These are phyloP conservation scores for Matsumyia berberina DNA, from an alignment of 2,888 invertebrate genomes.

Conservation along the genomic window DNA sequence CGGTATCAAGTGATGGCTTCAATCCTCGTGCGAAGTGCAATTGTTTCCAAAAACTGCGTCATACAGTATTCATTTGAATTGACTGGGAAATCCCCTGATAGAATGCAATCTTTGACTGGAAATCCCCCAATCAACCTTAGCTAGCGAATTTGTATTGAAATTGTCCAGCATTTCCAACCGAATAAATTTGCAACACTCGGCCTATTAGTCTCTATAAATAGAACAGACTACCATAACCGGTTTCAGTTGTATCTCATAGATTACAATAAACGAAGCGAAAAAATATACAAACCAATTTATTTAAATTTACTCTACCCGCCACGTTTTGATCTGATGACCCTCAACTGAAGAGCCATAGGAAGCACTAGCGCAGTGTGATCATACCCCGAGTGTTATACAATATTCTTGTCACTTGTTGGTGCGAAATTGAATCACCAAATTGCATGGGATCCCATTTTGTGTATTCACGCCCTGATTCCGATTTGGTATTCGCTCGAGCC, in stretches of 20 bases:
- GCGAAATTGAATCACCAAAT: constrained; percentile 16
- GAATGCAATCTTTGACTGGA: constrained; percentile 2
- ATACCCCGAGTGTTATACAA: constrained; percentile 27
- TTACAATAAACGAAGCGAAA: constrained; percentile 11
- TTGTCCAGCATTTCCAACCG: background rate
- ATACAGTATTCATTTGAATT: background rate
- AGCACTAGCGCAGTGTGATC: background rate
- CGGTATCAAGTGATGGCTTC: too few relatives aligned
- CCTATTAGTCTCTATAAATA: constrained; percentile 29
- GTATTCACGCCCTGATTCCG: constrained; percentile 37
- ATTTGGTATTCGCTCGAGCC: constrained; percentile 29
- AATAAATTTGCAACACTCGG: background rate
- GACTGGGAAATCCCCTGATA: background rate
- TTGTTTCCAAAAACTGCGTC: too few relatives aligned
- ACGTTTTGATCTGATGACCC: background rate
- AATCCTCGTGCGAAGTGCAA: too few relatives aligned
- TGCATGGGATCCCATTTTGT: constrained; percentile 42
- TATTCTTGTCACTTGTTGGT: constrained; percentile 23
- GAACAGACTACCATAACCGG: constrained; percentile 19
- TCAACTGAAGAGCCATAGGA: constrained; percentile 6
- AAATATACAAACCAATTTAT: constrained; percentile 32
- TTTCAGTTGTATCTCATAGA: constrained; percentile 8
- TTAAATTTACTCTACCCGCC: constrained; percentile 9
- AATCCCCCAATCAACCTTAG: constrained; percentile 34
- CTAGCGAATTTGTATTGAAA: background rate